Percentiles rank a stretch among this genome's conserved stretches.
Evolutionary conservation across 2,113 vertebrate genomes (phyloP).

Genomic region (Hydrolagus affinis): DNA sequence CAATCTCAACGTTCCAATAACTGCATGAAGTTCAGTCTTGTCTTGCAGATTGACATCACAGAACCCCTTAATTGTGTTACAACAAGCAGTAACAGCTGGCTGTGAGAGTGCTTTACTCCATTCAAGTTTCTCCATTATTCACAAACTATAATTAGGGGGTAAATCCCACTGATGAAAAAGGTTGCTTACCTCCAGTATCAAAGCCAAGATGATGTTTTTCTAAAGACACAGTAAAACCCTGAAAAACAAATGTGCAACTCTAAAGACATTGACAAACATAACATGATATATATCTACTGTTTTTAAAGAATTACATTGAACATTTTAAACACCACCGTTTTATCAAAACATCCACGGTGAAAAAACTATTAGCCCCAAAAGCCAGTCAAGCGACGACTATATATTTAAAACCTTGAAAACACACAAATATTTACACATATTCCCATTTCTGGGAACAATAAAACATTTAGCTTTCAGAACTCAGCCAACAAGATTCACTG

Average conservation of each 20-base stretch:
- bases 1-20: too few relatives aligned
- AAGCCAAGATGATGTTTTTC: constrained; percentile 91
- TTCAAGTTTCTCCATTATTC: not conserved
- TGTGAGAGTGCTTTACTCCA: not conserved
- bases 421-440: too few relatives aligned
- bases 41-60: not conserved
- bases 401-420: too few relatives aligned
- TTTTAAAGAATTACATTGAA: too few relatives aligned
- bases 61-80: not conserved
- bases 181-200: constrained; percentile 85
- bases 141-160: not conserved
- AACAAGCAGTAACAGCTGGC: not conserved
- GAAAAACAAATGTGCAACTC: constrained; percentile 30
- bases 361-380: too few relatives aligned
- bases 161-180: not conserved
- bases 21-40: not conserved
- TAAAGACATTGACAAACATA: constrained; percentile 1
- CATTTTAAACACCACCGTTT: too few relatives aligned
- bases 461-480: too few relatives aligned
- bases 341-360: too few relatives aligned
- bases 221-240: constrained; percentile 87
- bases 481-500: not conserved
- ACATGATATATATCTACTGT: too few relatives aligned
- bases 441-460: too few relatives aligned
- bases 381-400: too few relatives aligned